Evolutionary conservation across 2,888 invertebrate species (phyloP).

Genomic region (Mantis religiosa): DNA sequence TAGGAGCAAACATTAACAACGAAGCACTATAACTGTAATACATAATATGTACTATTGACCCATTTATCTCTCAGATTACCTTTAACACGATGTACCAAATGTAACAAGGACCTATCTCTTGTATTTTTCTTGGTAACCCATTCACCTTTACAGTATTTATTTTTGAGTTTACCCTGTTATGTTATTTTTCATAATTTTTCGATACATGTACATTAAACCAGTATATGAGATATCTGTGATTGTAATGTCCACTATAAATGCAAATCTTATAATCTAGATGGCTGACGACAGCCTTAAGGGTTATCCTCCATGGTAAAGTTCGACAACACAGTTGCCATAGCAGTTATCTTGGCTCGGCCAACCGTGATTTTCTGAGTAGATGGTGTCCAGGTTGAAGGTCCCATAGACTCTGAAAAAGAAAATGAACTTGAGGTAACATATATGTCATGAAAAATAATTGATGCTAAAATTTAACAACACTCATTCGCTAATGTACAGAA

Average conservation of each 20-base stretch:
- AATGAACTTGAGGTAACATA: not conserved
- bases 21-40: not conserved
- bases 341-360: not conserved
- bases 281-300: not conserved
- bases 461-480: too few relatives aligned
- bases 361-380: not conserved
- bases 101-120: not conserved
- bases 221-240: not conserved
- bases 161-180: not conserved
- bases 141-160: not conserved
- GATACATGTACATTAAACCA: not conserved
- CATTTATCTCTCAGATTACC: not conserved
- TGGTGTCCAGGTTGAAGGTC: not conserved
- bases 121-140: not conserved
- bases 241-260: not conserved
- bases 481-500: too few relatives aligned
- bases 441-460: too few relatives aligned
- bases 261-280: not conserved
- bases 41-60: not conserved
- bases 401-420: not conserved
- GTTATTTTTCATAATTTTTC: not conserved
- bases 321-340: slow-evolving; percentile 12
- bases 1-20: not conserved
- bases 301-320: not conserved
- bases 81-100: not conserved